A percentile compares a stretch with the other conserved stretches of the same genome.
phyloP scores from a whole-genome alignment of 2,113 vertebrate species.

The Poicephalus meyeri region DNA sequence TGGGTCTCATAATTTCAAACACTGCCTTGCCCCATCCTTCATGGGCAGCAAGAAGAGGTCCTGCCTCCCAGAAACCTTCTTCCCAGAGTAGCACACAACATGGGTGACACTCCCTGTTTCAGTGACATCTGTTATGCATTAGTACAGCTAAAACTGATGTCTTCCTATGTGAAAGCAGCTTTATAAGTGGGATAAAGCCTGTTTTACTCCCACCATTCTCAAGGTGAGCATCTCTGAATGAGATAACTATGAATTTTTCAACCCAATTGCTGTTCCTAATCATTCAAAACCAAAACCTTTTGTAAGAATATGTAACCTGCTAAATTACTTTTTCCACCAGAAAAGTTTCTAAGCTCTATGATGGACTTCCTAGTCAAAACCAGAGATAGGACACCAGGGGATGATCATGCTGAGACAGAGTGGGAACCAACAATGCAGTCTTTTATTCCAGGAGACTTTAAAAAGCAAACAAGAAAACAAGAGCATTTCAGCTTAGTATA shows the following conservation, averaged over 20 bases:
- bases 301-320: not conserved
- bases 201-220: not conserved
- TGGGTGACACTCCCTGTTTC: not conserved
- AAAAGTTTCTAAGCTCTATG: not conserved
- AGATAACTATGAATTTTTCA: not conserved
- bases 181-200: not conserved
- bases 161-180: not conserved
- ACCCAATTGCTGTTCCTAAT: not conserved
- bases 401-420: not conserved
- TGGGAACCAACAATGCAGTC: not conserved
- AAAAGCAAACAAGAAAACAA: not conserved
- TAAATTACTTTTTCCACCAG: not conserved
- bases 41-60: not conserved
- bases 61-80: not conserved
- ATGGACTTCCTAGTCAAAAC: not conserved
- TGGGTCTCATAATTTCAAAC: not conserved
- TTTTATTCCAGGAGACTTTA: not conserved
- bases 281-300: not conserved
- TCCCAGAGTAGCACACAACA: not conserved
- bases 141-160: not conserved
- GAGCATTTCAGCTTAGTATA: not conserved
- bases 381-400: not conserved
- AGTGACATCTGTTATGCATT: not conserved
- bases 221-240: not conserved
- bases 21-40: not conserved